Percentiles rank a stretch among this genome's conserved stretches.
phyloP scores from a whole-genome alignment of 2,797 vertebrate species.

The Tachyglossus aculeatus region DNA sequence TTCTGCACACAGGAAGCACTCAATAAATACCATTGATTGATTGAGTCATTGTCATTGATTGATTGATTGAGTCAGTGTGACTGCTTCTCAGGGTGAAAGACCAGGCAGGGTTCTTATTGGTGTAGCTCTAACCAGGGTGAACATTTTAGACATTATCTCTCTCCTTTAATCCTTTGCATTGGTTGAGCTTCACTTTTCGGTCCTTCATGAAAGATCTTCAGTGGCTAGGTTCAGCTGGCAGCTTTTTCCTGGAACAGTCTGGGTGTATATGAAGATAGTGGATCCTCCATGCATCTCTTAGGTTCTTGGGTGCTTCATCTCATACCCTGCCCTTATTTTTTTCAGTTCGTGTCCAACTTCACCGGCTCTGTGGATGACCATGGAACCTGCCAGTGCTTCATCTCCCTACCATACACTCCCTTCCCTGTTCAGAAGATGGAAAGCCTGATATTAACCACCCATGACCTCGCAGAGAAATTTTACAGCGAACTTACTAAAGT shows the following conservation, averaged over 20 bases:
- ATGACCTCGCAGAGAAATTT: constrained; percentile 53
- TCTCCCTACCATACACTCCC: constrained; percentile 80
- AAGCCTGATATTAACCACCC: constrained; percentile 60
- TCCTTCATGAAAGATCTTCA: too few species aligned
- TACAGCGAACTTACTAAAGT: constrained; percentile 70
- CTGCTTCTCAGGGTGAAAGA: too few species aligned
- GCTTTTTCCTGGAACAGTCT: too few species aligned
- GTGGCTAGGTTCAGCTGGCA: too few species aligned
- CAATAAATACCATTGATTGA: too few species aligned
- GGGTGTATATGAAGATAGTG: too few species aligned
- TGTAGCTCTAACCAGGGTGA: neutral
- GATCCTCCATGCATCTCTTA: too few species aligned
- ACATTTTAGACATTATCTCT: neutral
- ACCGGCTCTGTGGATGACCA: constrained; percentile 72
- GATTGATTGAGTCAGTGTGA: too few species aligned
- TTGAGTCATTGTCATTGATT: too few species aligned
- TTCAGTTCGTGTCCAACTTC: constrained; percentile 75
- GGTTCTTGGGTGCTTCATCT: neutral
- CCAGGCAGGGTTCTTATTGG: too few species aligned
- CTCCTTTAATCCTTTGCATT: neutral
- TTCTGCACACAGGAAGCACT: too few species aligned
- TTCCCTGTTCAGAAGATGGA: constrained; percentile 84
- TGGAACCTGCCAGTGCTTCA: constrained; percentile 81
- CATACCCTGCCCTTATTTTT: constrained; percentile 29
- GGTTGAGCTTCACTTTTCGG: neutral